Evolutionary conservation across 2,888 invertebrate genomes (phyloP), one percentile per base, ranked within the genome.

Genomic region (Drosophila recens): DNA sequence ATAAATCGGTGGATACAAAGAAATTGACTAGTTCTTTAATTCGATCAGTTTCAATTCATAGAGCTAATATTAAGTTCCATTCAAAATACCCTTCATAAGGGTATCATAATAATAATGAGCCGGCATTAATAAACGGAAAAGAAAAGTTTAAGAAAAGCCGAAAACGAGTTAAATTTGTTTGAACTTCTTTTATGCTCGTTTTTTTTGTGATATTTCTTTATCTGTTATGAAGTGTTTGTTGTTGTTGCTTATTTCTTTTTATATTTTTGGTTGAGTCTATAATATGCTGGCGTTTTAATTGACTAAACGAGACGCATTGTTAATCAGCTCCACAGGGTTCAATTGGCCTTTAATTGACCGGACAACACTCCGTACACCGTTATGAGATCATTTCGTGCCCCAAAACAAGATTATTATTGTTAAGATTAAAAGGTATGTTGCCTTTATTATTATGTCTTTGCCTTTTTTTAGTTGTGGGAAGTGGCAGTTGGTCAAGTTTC

Each of bases 61-160:
- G 30, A 30, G 8, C 0, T 0, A 0, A 34, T 36, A 20, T 20
- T 4, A 11, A 10, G 1, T 34, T 10, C 0, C 4, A 5, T 36
- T 36, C 36, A 38, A 15, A 36, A 46, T 46, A 46, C 46, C 36
- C 34, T 23, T 30, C 9, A n/a, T 43, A n/a, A 51, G 61, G 6
- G 43, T 11, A 15, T 34, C 17, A 33, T 43, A 48, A 8, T 27
- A 40, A 43, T 42, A 49, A 23, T 45, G 63, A 66, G 76, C 67
- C 80, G 64, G 65, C 68, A 62, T 45, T 30, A 73, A 54, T 49
- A 46, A 73, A 48, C 59, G 43, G 62, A 58, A 83, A 86, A 70
- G 82, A 82, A 82, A 88, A 82, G 80, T 72, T 58, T 48, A 52
- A 75, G 69, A 78, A 81, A 81, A 75, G 62, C 57, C 40, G 40